Evolutionary conservation across 2,888 invertebrate species (phyloP).

Genomic region (Sepioteuthis lessoniana): DNA sequence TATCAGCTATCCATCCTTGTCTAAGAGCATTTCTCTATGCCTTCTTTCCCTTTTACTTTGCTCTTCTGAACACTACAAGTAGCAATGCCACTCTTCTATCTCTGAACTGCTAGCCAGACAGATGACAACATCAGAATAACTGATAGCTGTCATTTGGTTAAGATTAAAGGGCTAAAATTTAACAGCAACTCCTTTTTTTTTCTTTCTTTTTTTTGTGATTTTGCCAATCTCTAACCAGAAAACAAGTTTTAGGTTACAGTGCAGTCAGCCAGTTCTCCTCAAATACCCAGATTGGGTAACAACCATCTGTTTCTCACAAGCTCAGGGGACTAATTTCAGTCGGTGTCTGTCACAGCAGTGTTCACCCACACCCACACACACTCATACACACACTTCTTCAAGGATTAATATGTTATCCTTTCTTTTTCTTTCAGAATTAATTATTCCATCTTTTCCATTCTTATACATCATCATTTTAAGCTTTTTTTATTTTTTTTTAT

Average conservation of each 20-base stretch:
- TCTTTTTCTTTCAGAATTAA: not conserved
- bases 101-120: not conserved
- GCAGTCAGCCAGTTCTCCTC: slow-evolving; percentile 17
- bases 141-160: not conserved
- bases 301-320: slow-evolving; percentile 14
- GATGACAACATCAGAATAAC: not conserved
- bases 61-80: too few species aligned
- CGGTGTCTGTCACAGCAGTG: not conserved
- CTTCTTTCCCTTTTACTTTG: too few species aligned
- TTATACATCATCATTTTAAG: not conserved
- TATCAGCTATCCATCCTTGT: too few species aligned
- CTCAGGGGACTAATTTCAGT: slow-evolving; percentile 14
- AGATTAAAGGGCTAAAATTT: slow-evolving; percentile 33
- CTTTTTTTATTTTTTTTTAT: not conserved
- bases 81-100: not conserved
- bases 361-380: too few species aligned
- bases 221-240: not conserved
- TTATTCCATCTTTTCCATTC: not conserved
- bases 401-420: slow-evolving; percentile 33
- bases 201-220: not conserved
- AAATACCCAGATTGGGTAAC: not conserved
- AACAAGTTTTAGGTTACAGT: slow-evolving; percentile 33
- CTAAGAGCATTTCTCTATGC: too few species aligned
- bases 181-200: not conserved
- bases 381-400: not conserved